Base-by-base conservation (phyloP, 1,140 invertebrate species). In the Calephelis nemesis region DNA sequence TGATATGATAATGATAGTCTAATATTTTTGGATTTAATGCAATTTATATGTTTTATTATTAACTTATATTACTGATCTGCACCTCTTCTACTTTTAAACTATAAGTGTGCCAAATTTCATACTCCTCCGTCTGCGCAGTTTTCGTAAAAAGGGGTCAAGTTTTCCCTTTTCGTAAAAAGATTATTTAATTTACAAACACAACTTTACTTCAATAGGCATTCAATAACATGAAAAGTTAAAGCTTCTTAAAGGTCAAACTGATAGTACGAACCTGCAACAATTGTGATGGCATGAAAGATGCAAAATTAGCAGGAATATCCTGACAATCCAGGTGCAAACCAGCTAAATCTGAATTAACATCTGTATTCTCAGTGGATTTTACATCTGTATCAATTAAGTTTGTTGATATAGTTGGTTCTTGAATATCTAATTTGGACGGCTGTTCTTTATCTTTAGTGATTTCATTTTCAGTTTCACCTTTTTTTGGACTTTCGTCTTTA, bases 241-340 rank as follows among this genome's bases (percentile, higher is more conserved):
- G 6, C 1, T 45, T 45, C 42, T 45, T 50, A 30, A 58, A 58
- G 1, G 2, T 19, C 1, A 58, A 63, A 60, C 2, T 60, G 47
- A 62, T 47, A 45, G 62, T 30, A 72, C 71, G 63, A 84, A 91
- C 85, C 79, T 93, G 84, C 77, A 93, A 70, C 48, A 92, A 69
- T 69, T 92, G 90, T 7, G 92, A 92, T 12, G 92, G 92, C 85
- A 93, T 86, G 72, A 92, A 92, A 40, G 85, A 79, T 62, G 83
- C 87, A 74, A 91, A 84, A 67, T 85, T 76, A 40, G 79, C 74
- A 19, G 83, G 83, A n/a, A 78, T 52, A 66, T 87, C 79, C 45
- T 79, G 82, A 71, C 81, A 83, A 47, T 90, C 83, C 39, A 92
- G 68, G 40, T 75, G 76, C 39, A 92, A 69, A 2, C 91, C 92